A percentile compares a stretch with the other conserved stretches of the same genome.
These are phyloP conservation scores for Chymomyza amoena DNA, from an alignment of 2,888 invertebrate genomes.

Conservation along the genomic window DNA sequence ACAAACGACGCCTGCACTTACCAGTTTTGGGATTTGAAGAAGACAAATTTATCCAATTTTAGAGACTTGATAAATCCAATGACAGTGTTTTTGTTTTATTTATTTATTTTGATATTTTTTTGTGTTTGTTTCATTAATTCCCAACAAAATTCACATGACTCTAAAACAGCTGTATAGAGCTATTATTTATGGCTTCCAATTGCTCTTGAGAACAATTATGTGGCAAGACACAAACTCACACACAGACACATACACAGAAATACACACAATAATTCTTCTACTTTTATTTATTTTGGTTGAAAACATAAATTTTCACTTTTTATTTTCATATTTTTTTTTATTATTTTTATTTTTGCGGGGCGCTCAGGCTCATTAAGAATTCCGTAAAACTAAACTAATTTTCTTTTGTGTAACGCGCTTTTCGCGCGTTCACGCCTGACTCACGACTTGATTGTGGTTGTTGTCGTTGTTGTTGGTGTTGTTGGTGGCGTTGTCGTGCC, in stretches of 20 bases:
- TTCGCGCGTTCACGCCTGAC: constrained; percentile 9
- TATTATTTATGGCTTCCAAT: constrained; percentile 65
- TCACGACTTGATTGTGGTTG: constrained; percentile 30
- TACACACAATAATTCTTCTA: neutral
- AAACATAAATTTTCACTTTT: constrained; percentile 64
- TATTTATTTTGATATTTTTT: constrained; percentile 4
- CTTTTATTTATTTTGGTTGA: neutral
- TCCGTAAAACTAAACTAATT: constrained; percentile 52
- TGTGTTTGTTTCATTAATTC: neutral
- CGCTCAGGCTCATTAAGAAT: constrained; percentile 54
- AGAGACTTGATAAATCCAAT: constrained; percentile 66
- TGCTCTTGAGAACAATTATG: constrained; percentile 36
- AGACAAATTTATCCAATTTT: constrained; percentile 67
- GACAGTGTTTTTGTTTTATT: constrained; percentile 16
- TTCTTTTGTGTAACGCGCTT: neutral
- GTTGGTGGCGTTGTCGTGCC: constrained; percentile 20
- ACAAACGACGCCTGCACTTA: constrained; percentile 52
- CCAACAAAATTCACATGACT: constrained; percentile 1
- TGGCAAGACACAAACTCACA: constrained; percentile 14
- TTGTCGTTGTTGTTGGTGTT: constrained; percentile 5
- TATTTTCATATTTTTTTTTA: constrained; percentile 35
- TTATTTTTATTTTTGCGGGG: constrained; percentile 16
- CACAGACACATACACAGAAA: constrained; percentile 55
- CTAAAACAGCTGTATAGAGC: constrained; percentile 38
- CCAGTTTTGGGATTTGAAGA: constrained; percentile 41